Conservation (phyloP, 64 coral and sea anemone genomes). For the Montipora cactus region DNA sequence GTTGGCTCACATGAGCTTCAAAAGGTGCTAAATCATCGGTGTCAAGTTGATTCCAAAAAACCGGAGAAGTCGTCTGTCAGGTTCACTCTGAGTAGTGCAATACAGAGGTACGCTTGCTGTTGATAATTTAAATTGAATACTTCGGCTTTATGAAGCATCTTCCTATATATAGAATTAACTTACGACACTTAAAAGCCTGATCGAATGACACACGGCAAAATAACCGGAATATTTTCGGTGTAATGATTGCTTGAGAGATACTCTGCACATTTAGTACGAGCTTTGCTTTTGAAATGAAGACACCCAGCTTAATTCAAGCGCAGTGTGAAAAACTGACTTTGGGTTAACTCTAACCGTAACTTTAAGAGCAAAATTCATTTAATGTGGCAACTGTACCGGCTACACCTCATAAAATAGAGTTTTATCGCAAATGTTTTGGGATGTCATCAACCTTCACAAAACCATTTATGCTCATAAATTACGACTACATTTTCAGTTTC, state of each 20-base stretch:
- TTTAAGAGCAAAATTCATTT: too few species aligned
- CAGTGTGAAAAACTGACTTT: too few species aligned
- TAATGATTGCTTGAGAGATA: too few species aligned
- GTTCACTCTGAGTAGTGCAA: neutral
- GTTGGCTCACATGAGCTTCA: neutral
- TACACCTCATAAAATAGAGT: too few species aligned
- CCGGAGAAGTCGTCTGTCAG: too few species aligned
- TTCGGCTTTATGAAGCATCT: neutral
- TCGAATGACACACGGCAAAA: neutral
- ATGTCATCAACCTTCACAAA: neutral
- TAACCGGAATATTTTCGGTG: too few species aligned
- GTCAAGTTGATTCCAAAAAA: neutral
- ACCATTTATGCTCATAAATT: neutral
- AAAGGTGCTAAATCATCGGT: neutral
- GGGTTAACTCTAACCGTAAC: too few species aligned
- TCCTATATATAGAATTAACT: neutral
- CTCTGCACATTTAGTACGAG: too few species aligned
- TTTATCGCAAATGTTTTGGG: neutral
- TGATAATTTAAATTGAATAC: neutral
- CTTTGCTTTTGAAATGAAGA: neutral
- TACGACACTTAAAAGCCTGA: neutral
- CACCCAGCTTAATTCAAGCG: too few species aligned
- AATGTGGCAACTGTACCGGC: too few species aligned
- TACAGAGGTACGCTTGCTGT: neutral
- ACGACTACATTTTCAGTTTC: neutral